A percentile compares a stretch with the other conserved stretches of the same genome.
Conservation (phyloP, 2,888 invertebrate genomes). For the Ophion ventricosus region DNA sequence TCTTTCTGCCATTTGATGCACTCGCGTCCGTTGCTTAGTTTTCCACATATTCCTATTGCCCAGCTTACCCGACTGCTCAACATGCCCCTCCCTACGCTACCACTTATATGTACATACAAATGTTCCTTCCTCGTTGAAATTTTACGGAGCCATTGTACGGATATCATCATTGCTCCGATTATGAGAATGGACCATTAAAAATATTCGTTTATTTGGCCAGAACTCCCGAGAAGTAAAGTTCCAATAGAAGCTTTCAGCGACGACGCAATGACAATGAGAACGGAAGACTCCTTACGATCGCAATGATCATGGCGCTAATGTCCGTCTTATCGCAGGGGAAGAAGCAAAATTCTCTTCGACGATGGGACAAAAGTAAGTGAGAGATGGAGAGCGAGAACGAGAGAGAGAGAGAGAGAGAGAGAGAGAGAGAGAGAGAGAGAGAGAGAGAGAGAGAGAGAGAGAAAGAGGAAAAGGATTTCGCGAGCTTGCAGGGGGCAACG, state of each 20-base stretch:
- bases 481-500: neutral
- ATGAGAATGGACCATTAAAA: conserved; percentile 7
- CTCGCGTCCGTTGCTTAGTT: no score
- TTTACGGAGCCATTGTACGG: neutral
- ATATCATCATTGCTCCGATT: conserved; percentile 18
- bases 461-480: conserved; percentile 4
- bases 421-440: neutral
- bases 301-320: conserved; percentile 54
- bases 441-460: conserved; percentile 5
- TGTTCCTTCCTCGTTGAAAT: conserved; percentile 12
- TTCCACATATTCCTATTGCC: no score
- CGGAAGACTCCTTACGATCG: conserved; percentile 43
- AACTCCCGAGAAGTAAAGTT: conserved; percentile 36
- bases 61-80: no score
- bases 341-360: conserved; percentile 37
- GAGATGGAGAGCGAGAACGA: conserved; percentile 5
- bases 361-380: conserved; percentile 49
- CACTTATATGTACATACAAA: neutral
- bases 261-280: conserved; percentile 1
- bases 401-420: conserved; percentile 10
- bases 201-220: conserved; percentile 10
- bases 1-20: no score
- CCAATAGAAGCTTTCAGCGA: conserved; percentile 28
- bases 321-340: conserved; percentile 50
- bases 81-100: no score